Conservation (phyloP, 30 jellyfish, hydroid and myxozoan genomes). For the Aurelia sp. region DNA sequence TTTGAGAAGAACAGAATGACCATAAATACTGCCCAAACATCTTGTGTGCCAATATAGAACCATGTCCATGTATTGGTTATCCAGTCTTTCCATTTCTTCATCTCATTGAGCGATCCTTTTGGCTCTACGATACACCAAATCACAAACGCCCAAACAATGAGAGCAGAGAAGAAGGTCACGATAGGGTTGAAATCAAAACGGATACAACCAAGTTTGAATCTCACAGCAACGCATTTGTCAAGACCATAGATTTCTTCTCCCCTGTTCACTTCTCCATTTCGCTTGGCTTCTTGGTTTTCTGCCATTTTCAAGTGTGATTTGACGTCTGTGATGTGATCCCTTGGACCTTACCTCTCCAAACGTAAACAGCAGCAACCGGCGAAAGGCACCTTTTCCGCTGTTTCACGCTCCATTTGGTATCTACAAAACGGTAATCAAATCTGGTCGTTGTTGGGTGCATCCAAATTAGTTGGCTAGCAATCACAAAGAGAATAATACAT, state of each 20-base stretch:
- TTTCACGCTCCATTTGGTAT: too few relatives aligned
- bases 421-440: too few relatives aligned
- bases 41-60: slow-evolving; percentile 95
- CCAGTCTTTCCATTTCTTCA: slow-evolving; percentile 76
- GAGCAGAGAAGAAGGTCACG: slow-evolving; percentile 80
- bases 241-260: slow-evolving; percentile 8
- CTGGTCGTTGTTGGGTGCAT: too few relatives aligned
- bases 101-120: slow-evolving; percentile 52
- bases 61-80: slow-evolving; percentile 92
- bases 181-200: slow-evolving; percentile 81
- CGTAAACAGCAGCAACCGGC: too few relatives aligned
- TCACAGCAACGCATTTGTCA: slow-evolving; percentile 71
- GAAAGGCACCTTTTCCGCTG: too few relatives aligned
- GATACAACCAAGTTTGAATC: slow-evolving; percentile 50
- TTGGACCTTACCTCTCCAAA: too few relatives aligned
- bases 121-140: slow-evolving; percentile 77
- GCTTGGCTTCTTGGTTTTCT: not conserved
- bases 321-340: not conserved
- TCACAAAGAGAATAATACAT: too few relatives aligned
- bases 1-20: slow-evolving; percentile 82
- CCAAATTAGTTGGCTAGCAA: too few relatives aligned
- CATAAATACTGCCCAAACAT: slow-evolving; percentile 90
- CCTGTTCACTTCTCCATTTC: not conserved
- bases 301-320: slow-evolving; percentile 7
- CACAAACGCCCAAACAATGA: slow-evolving; percentile 88